These are phyloP conservation scores for Drosophila ustulata DNA, from an alignment of 2,888 invertebrate species.

Conservation along the genomic window DNA sequence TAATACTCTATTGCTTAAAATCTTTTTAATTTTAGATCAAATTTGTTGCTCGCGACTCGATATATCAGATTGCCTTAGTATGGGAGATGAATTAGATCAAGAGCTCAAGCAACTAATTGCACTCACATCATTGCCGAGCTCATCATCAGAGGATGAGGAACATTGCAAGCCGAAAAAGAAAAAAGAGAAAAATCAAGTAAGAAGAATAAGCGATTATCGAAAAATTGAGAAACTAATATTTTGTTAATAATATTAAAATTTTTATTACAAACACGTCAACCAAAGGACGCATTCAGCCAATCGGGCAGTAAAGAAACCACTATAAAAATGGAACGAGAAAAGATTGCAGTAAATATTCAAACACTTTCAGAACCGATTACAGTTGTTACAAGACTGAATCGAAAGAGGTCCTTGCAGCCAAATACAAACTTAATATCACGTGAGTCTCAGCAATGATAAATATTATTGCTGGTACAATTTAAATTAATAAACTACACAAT, in stretches of 20 bases:
- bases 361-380: background rate
- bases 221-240: background rate
- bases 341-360: background rate
- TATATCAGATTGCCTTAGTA: slow-evolving; percentile 28
- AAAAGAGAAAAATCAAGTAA: slow-evolving; percentile 6
- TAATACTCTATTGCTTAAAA: background rate
- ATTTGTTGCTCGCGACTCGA: background rate
- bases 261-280: background rate
- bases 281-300: background rate
- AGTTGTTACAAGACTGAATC: background rate
- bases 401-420: background rate
- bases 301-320: background rate
- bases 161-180: background rate
- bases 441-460: slow-evolving; percentile 6
- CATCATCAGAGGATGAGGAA: slow-evolving; percentile 9
- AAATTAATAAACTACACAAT: background rate
- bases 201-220: background rate
- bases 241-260: background rate
- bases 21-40: slow-evolving; percentile 1
- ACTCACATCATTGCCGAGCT: slow-evolving; percentile 23
- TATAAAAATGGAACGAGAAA: background rate
- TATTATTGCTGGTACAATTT: background rate
- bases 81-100: slow-evolving; percentile 38
- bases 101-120: slow-evolving; percentile 35
- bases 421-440: background rate